Percentiles rank a stretch among this genome's conserved stretches.
Evolutionary conservation across 1,140 invertebrate genomes (phyloP).

Genomic region (Ptiloglossa arizonensis): DNA sequence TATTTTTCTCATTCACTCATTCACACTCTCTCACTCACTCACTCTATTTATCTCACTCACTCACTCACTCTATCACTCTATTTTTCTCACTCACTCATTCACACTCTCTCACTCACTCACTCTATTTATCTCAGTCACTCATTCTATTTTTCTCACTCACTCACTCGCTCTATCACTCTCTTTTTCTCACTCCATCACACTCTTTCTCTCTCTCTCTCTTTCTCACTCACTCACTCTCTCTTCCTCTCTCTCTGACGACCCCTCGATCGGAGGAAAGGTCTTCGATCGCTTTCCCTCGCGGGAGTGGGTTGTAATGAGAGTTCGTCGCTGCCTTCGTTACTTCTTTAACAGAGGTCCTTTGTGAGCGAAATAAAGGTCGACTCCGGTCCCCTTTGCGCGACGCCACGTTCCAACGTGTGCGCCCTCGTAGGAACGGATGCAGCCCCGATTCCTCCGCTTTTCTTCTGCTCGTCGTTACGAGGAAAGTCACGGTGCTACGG

Average conservation of each 20-base stretch:
- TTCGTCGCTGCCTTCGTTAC: slow-evolving; percentile 52
- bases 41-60: no score
- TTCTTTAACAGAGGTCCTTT: slow-evolving; percentile 46
- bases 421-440: slow-evolving; percentile 1
- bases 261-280: neutral
- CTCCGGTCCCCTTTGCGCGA: slow-evolving; percentile 12
- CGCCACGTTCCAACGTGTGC: slow-evolving; percentile 22
- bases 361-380: slow-evolving; percentile 56
- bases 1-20: no score
- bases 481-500: slow-evolving; percentile 23
- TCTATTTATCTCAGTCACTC: no score
- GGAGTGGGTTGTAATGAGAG: slow-evolving; percentile 47
- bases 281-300: slow-evolving; percentile 34
- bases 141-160: no score
- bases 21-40: no score
- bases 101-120: no score
- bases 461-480: slow-evolving; percentile 17
- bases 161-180: no score
- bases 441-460: neutral
- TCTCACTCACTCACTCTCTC: no score
- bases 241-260: neutral
- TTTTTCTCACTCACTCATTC: no score
- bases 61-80: no score
- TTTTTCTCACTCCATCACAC: no score
- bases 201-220: no score